A percentile compares a stretch with the other conserved stretches of the same genome.
Conservation (phyloP, 2,888 invertebrate genomes). For the Suillia variegata region DNA sequence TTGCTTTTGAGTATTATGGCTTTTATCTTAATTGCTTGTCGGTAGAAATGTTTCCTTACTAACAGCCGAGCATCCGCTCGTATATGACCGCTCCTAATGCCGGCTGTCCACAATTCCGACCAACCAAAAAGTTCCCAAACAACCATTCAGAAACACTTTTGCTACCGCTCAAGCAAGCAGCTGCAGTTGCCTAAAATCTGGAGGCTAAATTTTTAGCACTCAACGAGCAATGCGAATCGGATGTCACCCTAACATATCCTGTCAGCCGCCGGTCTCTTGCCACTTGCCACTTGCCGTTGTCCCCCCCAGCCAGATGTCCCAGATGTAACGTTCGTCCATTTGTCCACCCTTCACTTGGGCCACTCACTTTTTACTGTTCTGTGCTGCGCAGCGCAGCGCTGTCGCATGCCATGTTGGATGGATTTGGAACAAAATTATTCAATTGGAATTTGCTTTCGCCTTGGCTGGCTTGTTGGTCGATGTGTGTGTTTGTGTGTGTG, state of each 20-base stretch:
- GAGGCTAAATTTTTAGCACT: background rate
- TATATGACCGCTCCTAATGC: background rate
- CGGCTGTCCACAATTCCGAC: background rate
- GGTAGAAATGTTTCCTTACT: background rate
- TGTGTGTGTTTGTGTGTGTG: no score
- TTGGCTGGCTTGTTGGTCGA: no score
- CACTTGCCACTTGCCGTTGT: no score
- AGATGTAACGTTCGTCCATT: no score
- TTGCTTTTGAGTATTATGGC: no score
- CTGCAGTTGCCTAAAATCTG: background rate
- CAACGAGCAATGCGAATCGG: background rate
- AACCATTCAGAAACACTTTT: background rate
- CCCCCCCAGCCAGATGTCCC: no score
- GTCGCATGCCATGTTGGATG: background rate
- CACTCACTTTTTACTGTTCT: background rate
- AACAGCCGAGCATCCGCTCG: background rate
- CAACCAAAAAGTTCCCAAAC: background rate
- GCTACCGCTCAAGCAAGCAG: background rate
- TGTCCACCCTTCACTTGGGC: background rate
- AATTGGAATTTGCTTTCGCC: background rate
- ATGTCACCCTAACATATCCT: background rate
- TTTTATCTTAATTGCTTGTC: constrained; percentile 5
- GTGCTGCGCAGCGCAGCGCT: no score
- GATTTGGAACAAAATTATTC: background rate
- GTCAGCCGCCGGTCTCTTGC: background rate